Percentiles rank a stretch among this genome's conserved stretches.
These are phyloP conservation scores for Xanthia togata DNA, from an alignment of 2,888 invertebrate genomes.

Conservation along the genomic window DNA sequence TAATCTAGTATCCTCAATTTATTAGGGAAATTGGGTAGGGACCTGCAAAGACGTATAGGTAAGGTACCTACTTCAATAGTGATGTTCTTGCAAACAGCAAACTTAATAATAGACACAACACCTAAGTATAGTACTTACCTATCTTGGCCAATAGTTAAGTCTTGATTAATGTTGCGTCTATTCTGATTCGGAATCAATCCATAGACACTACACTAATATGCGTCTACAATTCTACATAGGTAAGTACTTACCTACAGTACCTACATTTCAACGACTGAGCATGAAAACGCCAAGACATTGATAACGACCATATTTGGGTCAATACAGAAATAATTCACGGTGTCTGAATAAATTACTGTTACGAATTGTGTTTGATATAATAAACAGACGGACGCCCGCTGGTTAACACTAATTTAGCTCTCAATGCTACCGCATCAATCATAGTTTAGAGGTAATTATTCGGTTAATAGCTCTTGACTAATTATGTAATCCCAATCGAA, in stretches of 20 bases:
- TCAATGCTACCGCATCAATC: slow-evolving; percentile 50
- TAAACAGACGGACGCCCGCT: slow-evolving; percentile 40
- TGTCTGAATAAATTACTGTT: slow-evolving; percentile 47
- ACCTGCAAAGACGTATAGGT: not conserved
- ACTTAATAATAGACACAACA: too few relatives aligned
- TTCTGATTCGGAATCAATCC: too few relatives aligned
- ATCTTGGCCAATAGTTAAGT: not conserved
- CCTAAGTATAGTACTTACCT: too few relatives aligned
- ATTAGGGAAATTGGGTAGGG: too few relatives aligned
- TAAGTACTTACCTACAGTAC: not conserved
- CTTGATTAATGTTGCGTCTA: not conserved
- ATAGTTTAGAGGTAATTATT: slow-evolving; percentile 53
- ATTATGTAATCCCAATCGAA: slow-evolving; percentile 48
- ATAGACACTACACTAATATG: not conserved
- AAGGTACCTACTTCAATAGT: not conserved
- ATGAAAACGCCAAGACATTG: slow-evolving; percentile 33
- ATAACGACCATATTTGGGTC: slow-evolving; percentile 41
- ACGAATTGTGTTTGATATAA: slow-evolving; percentile 50
- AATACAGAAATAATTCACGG: slow-evolving; percentile 51
- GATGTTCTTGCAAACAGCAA: not conserved
- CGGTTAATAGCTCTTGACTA: slow-evolving; percentile 43
- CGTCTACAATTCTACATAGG: not conserved
- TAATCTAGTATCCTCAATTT: not conserved
- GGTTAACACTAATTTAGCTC: slow-evolving; percentile 52
- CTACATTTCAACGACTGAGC: slow-evolving; percentile 13